Evolutionary conservation across 2,888 invertebrate genomes (phyloP), one percentile per base, ranked within the genome.

Genomic region (Leptopilina drosophilae): DNA sequence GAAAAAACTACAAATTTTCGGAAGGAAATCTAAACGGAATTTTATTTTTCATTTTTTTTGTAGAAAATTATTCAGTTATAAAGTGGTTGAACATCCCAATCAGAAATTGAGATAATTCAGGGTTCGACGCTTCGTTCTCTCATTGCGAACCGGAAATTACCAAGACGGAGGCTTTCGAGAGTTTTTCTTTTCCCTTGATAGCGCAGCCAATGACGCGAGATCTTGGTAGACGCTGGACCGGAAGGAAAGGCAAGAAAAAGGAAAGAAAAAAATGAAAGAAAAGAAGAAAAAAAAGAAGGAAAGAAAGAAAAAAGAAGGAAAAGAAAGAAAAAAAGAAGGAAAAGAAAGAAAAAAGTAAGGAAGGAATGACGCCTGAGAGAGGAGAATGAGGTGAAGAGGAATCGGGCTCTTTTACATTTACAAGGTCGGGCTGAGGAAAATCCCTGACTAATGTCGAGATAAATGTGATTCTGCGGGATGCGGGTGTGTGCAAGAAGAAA

Each of bases 371-470:
- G 20, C 77, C 33, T 33, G 3, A 75, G 49, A 76, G 75, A 73
- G 56, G 76, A 33, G 56, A 14, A 79, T 66, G 77, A 79, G 77
- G 15, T 42, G 62, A 62, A 78, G 79, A 78, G 79, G 76, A 81
- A 81, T 80, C 76, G 76, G 80, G 79, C 76, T 75, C 69, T 49
- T 69, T 77, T 66, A 69, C 76, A 76, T 78, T 81, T 82, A 79
- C 78, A 78, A 81, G 79, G 80, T 42, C 78, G 78, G 81, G 64
- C 77, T 69, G 78, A 81, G 83, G 82, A 78, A 79, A 84, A 84
- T 78, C 80, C 81, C 82, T 84, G 84, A 84, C 85, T 87, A 87
- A 87, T 86, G 86, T 87, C 83, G 84, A 86, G 87, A 88, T 86
- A 86, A 87, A 88, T 87, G 87, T 83, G 86, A 87, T 87, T 88